Percentiles rank a stretch among this genome's conserved stretches.
Conservation (phyloP, 2,888 invertebrate species). For the Apomyelois bistriatella region DNA sequence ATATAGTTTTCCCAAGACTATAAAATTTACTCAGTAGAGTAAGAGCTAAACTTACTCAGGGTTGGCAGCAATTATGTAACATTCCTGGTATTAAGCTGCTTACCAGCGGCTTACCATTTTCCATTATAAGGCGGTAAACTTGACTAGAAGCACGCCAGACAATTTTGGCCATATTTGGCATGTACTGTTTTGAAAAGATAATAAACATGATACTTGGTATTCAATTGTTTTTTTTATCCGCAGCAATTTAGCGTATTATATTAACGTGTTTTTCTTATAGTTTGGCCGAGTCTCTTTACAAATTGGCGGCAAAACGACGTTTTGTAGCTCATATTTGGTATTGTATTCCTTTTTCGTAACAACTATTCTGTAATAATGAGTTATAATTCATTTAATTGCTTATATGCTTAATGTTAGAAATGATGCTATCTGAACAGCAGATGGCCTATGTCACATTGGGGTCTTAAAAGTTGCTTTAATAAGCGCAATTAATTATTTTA, state of each 20-base stretch:
- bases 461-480: background rate
- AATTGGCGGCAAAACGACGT: background rate
- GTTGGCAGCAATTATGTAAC: too few relatives aligned
- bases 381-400: constrained; percentile 2
- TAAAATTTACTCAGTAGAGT: too few relatives aligned
- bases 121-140: too few relatives aligned
- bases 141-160: too few relatives aligned
- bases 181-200: too few relatives aligned
- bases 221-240: too few relatives aligned
- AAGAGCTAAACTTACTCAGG: too few relatives aligned
- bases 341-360: background rate
- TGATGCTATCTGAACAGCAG: background rate
- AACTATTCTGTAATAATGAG: background rate
- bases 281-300: background rate
- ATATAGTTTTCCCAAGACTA: too few relatives aligned
- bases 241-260: background rate
- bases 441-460: background rate
- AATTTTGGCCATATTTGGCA: too few relatives aligned
- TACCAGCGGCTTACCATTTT: too few relatives aligned
- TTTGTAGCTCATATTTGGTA: background rate
- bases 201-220: too few relatives aligned
- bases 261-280: background rate
- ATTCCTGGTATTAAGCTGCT: too few relatives aligned
- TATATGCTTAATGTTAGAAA: background rate
- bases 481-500: constrained; percentile 2